Base-by-base conservation (phyloP, 2,888 invertebrate species). In the Caenorhabditis sinica region DNA sequence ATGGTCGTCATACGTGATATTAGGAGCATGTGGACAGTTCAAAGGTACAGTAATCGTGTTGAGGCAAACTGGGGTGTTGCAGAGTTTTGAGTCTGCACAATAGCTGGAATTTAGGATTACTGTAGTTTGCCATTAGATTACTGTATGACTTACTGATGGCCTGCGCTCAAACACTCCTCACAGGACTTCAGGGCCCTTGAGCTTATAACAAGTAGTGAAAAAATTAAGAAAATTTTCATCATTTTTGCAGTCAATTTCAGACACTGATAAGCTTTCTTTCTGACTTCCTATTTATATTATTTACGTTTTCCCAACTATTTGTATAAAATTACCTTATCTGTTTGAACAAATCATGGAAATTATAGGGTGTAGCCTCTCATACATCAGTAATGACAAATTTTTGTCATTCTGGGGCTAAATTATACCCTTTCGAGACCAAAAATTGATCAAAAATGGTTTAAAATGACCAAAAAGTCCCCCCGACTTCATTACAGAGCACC, bases 1-100 rank as follows among this genome's bases (percentile, higher is more conserved):
- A 43, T 66, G 36, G 36, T 84, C 84, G 43, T 72, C 58, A 30
- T 84, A 84, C 8, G 80, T 72, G 43, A 51, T 63, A 33, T 79
- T 80, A 2, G 83, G 75, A 1, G 72, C 45, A 0, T 56, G 45
- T 17, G 80, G 80, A 51, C 80, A 80, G 40, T 80, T 80, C 5
- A 79, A 9, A 3, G 53, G n/a, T 79, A 83, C 83, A 30, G 79
- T 83, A 58, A 83, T 79, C 9, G 68, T 83, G 28, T 83, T 79
- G 6, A 79, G 17, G 40, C 83, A 83, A 0, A 69, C 49, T 17
- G 74, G 63, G 11, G 63, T 65, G 23, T 61, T 69, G 49, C 83
- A 83, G 15, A 79, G 65, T 30, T 79, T 68, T 1, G 73, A 53
- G 40, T 77, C 74, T 0, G 82, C 82, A 25, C 76, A 82, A 25